phyloP scores from a whole-genome alignment of 1,140 invertebrate genomes.

The Nomia melanderi region DNA sequence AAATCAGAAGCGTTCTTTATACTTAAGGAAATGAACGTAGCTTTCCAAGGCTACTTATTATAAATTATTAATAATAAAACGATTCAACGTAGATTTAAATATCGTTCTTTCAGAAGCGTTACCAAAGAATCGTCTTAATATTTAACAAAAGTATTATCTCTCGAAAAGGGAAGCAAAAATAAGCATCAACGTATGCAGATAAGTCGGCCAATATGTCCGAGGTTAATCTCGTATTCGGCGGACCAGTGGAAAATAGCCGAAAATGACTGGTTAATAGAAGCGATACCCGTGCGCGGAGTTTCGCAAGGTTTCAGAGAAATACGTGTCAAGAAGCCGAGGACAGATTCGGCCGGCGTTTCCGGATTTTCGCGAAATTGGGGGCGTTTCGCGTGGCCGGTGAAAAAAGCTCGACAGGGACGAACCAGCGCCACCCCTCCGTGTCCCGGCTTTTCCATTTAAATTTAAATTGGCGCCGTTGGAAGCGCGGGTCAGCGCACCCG shows the following conservation, averaged over 20 bases:
- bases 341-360: conserved; percentile 11
- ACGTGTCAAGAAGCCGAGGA: neutral
- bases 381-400: conserved; percentile 11
- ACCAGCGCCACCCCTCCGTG: neutral
- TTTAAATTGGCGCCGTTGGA: conserved; percentile 37
- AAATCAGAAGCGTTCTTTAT: neutral
- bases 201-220: no score
- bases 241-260: neutral
- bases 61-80: no score
- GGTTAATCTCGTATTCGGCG: neutral
- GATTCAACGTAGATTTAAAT: no score
- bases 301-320: neutral
- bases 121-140: no score
- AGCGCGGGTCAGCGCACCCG: conserved; percentile 28
- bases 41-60: no score
- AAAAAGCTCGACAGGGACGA: conserved; percentile 21
- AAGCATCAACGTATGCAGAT: no score
- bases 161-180: no score
- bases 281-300: neutral
- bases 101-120: no score
- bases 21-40: no score
- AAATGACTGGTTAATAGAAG: neutral
- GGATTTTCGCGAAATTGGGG: conserved; percentile 28
- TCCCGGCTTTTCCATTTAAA: conserved; percentile 48
- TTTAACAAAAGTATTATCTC: no score